These are phyloP conservation scores for Esperia sulphurella DNA, from an alignment of 2,888 invertebrate species.

Conservation along the genomic window DNA sequence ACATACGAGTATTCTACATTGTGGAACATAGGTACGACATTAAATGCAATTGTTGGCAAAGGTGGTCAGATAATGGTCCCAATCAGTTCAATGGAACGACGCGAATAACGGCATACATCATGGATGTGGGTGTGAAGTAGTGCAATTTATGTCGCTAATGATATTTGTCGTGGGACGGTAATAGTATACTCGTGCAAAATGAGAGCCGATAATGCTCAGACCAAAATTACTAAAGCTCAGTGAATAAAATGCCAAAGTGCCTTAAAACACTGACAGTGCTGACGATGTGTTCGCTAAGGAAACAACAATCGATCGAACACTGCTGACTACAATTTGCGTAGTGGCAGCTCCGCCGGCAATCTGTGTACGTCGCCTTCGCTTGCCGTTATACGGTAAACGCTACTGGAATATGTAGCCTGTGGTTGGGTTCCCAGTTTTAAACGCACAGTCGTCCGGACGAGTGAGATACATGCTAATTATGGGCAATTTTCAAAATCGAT, in stretches of 20 bases:
- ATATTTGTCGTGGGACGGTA: constrained; percentile 10
- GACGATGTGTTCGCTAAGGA: constrained; percentile 26
- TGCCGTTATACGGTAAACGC: constrained; percentile 75
- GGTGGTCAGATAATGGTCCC: constrained; percentile 7
- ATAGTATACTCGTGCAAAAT: constrained; percentile 4
- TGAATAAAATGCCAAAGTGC: not conserved
- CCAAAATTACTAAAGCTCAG: not conserved
- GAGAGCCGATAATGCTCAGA: not conserved
- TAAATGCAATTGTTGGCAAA: constrained; percentile 2
- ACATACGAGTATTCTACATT: no score
- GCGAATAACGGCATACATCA: constrained; percentile 6
- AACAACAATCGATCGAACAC: constrained; percentile 57
- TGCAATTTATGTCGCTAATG: constrained; percentile 11
- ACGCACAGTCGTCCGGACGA: constrained; percentile 64
- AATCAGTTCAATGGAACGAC: constrained; percentile 4
- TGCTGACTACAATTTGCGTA: constrained; percentile 66
- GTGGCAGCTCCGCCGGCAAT: constrained; percentile 71
- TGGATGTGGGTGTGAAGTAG: constrained; percentile 9
- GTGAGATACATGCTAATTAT: constrained; percentile 76
- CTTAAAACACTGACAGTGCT: not conserved
- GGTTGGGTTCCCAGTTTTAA: constrained; percentile 67
- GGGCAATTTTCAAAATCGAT: constrained; percentile 78
- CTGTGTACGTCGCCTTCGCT: constrained; percentile 70
- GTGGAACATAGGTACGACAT: not conserved
- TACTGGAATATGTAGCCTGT: constrained; percentile 75